Conservation (phyloP, 2,113 vertebrate species). For the Zingel zingel region DNA sequence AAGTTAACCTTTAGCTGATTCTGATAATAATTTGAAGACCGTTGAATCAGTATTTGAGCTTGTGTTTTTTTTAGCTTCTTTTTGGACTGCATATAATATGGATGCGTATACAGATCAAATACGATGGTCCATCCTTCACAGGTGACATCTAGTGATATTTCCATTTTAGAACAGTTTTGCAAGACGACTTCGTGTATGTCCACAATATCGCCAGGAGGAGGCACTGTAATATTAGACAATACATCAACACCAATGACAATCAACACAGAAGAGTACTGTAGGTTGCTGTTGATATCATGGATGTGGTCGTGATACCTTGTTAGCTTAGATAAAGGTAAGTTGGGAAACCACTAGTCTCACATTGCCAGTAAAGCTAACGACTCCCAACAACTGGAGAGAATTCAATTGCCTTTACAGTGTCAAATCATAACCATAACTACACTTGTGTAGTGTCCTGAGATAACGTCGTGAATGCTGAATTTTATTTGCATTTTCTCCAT, state of each 20-base stretch:
- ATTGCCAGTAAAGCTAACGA: neutral
- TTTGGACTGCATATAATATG: neutral
- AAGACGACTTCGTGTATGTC: slow-evolving; percentile 7
- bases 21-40: neutral
- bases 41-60: neutral
- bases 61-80: neutral
- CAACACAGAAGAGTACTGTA: neutral
- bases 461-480: neutral
- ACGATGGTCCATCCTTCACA: neutral
- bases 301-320: too few relatives aligned
- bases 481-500: neutral
- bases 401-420: too few relatives aligned
- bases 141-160: neutral
- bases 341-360: neutral
- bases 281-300: neutral
- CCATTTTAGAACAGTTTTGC: neutral
- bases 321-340: slow-evolving; percentile 1
- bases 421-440: too few relatives aligned
- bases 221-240: slow-evolving; percentile 37
- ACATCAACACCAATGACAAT: neutral
- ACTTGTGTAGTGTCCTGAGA: too few relatives aligned
- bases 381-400: neutral
- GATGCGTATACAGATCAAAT: neutral
- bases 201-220: slow-evolving; percentile 37
- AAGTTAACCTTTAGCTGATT: neutral